A percentile compares a stretch with the other conserved stretches of the same genome.
Evolutionary conservation across 2,113 vertebrate genomes (phyloP).

Genomic region (Seriola dumerili): DNA sequence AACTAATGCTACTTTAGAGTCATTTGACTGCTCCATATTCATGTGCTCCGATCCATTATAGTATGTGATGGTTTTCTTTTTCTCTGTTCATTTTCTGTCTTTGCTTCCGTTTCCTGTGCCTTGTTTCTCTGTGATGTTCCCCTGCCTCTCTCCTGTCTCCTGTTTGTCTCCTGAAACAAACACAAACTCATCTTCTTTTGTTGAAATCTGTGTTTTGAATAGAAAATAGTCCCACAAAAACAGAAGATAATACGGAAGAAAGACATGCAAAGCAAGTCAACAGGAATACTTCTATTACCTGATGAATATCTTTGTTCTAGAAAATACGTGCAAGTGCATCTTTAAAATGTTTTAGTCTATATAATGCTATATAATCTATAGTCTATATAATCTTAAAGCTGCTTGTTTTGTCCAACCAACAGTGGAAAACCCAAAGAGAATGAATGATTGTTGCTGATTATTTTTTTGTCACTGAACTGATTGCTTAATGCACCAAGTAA

Average conservation of each 20-base stretch:
- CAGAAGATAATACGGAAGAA: neutral
- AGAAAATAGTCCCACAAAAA: slow-evolving; percentile 12
- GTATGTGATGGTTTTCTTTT: neutral
- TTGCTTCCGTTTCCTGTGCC: slow-evolving; percentile 3
- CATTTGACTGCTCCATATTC: slow-evolving; percentile 63
- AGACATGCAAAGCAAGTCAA: neutral
- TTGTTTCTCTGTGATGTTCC: neutral
- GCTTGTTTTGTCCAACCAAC: neutral
- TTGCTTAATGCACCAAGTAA: neutral
- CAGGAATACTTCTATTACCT: neutral
- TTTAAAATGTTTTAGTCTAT: neutral
- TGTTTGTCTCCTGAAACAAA: slow-evolving; percentile 37
- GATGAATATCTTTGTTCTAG: neutral
- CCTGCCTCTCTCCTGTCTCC: neutral
- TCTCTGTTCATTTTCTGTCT: slow-evolving; percentile 16
- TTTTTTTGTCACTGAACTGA: neutral
- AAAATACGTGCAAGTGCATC: neutral
- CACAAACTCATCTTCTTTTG: slow-evolving; percentile 28
- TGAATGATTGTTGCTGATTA: neutral
- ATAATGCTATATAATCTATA: no score
- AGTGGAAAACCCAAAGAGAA: neutral
- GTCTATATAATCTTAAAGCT: neutral
- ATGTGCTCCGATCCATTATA: slow-evolving; percentile 37
- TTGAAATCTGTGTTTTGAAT: slow-evolving; percentile 30
- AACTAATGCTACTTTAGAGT: slow-evolving; percentile 55